Conservation (phyloP, 2,888 invertebrate species). For the Mylabris sibirica region DNA sequence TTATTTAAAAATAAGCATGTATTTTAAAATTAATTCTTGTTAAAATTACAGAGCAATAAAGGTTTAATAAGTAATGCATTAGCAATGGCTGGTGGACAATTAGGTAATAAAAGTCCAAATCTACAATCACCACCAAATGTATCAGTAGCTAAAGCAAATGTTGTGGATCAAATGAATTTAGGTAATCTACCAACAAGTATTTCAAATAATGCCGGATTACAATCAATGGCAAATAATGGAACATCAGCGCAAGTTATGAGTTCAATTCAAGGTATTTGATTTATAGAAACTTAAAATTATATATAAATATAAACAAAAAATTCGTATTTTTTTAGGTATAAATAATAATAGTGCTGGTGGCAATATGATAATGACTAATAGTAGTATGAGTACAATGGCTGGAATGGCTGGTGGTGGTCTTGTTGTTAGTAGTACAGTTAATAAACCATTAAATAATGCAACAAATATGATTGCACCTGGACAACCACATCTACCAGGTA, state of each 20-base stretch:
- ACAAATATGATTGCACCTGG: conserved; percentile 70
- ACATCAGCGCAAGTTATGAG: conserved; percentile 76
- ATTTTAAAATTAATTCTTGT: conserved; percentile 9
- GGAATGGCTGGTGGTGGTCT: conserved; percentile 78
- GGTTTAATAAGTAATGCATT: conserved; percentile 75
- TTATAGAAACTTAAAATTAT: background rate
- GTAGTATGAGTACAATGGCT: conserved; percentile 71
- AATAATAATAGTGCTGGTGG: conserved; percentile 71
- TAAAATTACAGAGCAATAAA: conserved; percentile 69
- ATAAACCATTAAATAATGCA: conserved; percentile 70
- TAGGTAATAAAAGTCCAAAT: conserved; percentile 84
- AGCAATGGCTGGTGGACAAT: conserved; percentile 75
- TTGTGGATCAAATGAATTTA: conserved; percentile 70
- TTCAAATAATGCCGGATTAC: conserved; percentile 63
- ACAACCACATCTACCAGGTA: conserved; percentile 57
- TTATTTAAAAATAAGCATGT: background rate
- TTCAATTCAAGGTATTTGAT: conserved; percentile 70
- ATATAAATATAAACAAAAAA: background rate
- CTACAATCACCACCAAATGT: conserved; percentile 87
- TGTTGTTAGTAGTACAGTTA: conserved; percentile 77
- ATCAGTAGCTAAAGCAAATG: conserved; percentile 71
- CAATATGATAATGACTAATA: conserved; percentile 84
- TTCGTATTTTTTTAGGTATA: conserved; percentile 60
- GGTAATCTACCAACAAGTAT: conserved; percentile 66
- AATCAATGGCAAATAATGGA: conserved; percentile 71